A percentile compares a stretch with the other conserved stretches of the same genome.
Evolutionary conservation across 2,113 vertebrate genomes (phyloP).

Genomic region (Rhipidura dahli): DNA sequence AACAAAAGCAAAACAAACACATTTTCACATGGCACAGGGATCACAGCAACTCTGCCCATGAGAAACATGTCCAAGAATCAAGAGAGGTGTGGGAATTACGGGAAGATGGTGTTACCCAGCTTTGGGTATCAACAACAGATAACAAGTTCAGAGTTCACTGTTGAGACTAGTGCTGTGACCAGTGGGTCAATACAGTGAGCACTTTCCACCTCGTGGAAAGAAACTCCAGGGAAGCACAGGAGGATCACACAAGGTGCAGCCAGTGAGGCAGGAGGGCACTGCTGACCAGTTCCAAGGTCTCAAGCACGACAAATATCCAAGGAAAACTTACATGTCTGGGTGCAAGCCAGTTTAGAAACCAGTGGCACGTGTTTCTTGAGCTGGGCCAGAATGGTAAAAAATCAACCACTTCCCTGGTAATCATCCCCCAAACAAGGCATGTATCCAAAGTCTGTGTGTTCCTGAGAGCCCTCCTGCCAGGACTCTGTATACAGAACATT

Average conservation of each 20-base stretch:
- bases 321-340: background rate
- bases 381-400: background rate
- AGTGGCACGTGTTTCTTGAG: fast-evolving
- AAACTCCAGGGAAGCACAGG: background rate
- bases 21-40: background rate
- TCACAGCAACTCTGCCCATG: background rate
- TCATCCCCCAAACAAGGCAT: background rate
- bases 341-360: background rate
- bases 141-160: background rate
- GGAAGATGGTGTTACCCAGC: background rate
- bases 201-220: fast-evolving
- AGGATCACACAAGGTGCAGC: background rate
- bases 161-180: background rate
- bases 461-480: background rate
- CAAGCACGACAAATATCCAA: background rate
- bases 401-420: background rate
- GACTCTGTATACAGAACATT: background rate
- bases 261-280: background rate
- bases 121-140: background rate
- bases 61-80: background rate
- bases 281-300: background rate
- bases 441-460: background rate
- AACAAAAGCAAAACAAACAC: background rate
- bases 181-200: background rate
- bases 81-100: background rate